phyloP scores from a whole-genome alignment of 2,797 vertebrate genomes.

The Ispidina picta region DNA sequence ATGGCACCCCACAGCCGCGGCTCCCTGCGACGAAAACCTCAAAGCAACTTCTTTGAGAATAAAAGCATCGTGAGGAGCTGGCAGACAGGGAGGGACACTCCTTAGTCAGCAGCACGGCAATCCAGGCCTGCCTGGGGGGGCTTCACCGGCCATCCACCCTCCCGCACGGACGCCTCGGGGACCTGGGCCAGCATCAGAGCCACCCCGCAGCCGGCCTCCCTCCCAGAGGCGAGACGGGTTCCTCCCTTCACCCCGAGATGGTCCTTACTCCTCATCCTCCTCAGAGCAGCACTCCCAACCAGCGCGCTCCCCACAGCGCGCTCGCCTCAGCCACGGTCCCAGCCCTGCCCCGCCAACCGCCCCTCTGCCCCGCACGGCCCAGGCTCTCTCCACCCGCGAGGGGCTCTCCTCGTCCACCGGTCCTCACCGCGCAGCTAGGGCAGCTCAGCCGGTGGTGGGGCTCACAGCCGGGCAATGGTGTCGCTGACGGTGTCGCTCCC shows the following conservation, averaged over 20 bases:
- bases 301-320: fast-evolving
- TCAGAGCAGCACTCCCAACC: neutral
- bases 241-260: neutral
- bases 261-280: too few species aligned
- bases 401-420: neutral
- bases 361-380: neutral
- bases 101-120: neutral
- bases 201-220: neutral
- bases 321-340: too few species aligned
- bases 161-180: neutral
- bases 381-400: neutral
- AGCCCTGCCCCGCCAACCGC: neutral
- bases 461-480: neutral
- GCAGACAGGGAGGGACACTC: neutral
- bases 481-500: neutral
- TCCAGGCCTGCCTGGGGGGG: neutral
- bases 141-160: fast-evolving
- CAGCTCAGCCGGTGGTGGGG: too few species aligned
- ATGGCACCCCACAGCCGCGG: neutral
- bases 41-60: fast-evolving
- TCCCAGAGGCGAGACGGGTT: fast-evolving
- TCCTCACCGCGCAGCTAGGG: neutral
- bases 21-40: fast-evolving
- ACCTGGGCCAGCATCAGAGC: neutral
- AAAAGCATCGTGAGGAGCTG: fast-evolving